phyloP scores from a whole-genome alignment of 2,797 vertebrate species.

The Basileuterus tristriatus region DNA sequence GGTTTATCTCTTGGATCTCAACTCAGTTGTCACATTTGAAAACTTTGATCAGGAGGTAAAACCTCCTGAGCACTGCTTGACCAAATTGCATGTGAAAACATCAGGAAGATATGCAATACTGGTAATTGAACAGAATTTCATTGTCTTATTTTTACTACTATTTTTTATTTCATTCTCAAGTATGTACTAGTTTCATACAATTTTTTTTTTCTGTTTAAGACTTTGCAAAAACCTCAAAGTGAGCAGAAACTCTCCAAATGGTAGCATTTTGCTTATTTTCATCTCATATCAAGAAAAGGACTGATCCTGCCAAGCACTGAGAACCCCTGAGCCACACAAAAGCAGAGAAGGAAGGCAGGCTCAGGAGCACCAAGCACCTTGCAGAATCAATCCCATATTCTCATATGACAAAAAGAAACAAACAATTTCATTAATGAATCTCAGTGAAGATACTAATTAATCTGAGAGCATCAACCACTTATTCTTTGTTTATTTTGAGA shows the following conservation, averaged over 20 bases:
- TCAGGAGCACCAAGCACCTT: background rate
- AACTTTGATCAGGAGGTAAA: background rate
- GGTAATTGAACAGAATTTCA: background rate
- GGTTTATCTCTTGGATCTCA: background rate
- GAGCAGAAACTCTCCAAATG: background rate
- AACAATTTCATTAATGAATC: constrained; percentile 47
- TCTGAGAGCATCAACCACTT: constrained; percentile 34
- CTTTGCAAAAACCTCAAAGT: constrained; percentile 32
- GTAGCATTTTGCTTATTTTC: constrained; percentile 56
- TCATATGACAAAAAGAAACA: constrained; percentile 47
- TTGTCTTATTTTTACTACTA: background rate
- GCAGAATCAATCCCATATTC: constrained; percentile 37
- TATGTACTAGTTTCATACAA: background rate
- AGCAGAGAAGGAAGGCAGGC: background rate
- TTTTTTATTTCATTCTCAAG: background rate
- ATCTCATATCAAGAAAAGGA: background rate
- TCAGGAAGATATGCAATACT: background rate
- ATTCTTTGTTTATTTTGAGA: constrained; percentile 16
- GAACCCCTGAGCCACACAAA: background rate
- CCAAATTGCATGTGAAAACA: background rate
- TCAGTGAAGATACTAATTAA: constrained; percentile 53
- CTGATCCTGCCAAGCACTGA: background rate
- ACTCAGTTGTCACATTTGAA: background rate
- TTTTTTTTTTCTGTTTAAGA: background rate
- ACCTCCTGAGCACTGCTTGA: background rate